Evolutionary conservation across 1,140 invertebrate species (phyloP).

Genomic region (Drosophila littoralis): DNA sequence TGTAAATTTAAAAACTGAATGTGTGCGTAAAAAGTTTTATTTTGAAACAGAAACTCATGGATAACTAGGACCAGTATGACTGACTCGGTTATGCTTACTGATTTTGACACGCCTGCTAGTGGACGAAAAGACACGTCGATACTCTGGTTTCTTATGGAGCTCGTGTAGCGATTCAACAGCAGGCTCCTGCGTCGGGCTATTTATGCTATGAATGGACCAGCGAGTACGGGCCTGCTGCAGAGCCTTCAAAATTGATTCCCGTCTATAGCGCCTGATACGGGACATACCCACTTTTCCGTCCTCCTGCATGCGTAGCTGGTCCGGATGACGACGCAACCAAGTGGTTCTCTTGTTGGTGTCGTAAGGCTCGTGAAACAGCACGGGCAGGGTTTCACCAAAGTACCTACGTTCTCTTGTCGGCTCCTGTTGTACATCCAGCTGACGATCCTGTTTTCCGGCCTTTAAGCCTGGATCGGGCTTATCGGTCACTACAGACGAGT

Average conservation of each 20-base stretch:
- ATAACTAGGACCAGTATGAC: background rate
- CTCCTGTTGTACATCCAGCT: background rate
- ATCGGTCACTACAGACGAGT: background rate
- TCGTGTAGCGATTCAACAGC: background rate
- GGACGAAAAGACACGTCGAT: constrained; percentile 1
- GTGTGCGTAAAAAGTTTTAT: background rate
- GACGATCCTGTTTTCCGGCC: background rate
- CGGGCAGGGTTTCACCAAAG: constrained; percentile 6
- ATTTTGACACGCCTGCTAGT: background rate
- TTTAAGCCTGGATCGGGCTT: background rate
- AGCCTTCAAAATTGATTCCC: background rate
- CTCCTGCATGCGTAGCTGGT: background rate
- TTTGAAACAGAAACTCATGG: background rate
- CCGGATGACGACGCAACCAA: constrained; percentile 30
- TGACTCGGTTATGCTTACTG: background rate
- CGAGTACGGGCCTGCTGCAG: background rate
- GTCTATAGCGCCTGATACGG: constrained; percentile 7
- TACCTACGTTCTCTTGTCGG: background rate
- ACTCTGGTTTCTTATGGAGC: background rate
- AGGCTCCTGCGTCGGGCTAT: background rate
- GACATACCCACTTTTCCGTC: background rate
- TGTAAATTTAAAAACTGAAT: background rate
- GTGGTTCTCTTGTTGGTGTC: constrained; percentile 14
- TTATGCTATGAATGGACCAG: constrained; percentile 19
- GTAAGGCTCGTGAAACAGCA: constrained; percentile 35